These are phyloP conservation scores for Drosophila kohkoa DNA, from an alignment of 1,140 invertebrate species.

Conservation along the genomic window DNA sequence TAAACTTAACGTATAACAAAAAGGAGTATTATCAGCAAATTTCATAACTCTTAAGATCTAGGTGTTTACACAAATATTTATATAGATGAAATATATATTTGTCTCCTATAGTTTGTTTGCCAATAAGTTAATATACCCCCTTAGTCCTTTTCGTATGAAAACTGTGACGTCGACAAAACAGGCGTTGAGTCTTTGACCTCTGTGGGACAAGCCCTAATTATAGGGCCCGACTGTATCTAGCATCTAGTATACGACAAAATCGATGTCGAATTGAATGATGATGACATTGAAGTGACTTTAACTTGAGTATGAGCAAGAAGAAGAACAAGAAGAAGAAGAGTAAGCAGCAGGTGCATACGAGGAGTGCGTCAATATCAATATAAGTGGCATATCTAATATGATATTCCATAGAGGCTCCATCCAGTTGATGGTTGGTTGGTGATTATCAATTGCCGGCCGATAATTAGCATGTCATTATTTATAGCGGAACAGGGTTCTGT, in stretches of 20 bases:
- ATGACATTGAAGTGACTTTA: conserved; percentile 23
- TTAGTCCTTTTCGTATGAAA: neutral
- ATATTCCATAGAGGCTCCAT: conserved; percentile 1
- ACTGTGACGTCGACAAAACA: neutral
- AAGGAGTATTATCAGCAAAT: too few relatives aligned
- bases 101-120: too few relatives aligned
- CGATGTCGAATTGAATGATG: neutral
- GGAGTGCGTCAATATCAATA: conserved; percentile 1
- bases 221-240: conserved; percentile 13
- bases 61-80: too few relatives aligned
- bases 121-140: too few relatives aligned
- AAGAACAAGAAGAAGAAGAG: neutral
- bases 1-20: too few relatives aligned
- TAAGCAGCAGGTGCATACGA: neutral
- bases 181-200: conserved; percentile 65
- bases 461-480: conserved; percentile 72
- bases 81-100: too few relatives aligned
- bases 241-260: neutral
- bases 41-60: too few relatives aligned
- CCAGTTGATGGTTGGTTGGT: conserved; percentile 5
- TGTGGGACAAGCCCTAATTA: conserved; percentile 61
- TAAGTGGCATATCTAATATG: neutral
- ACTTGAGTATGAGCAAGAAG: neutral
- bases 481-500: conserved; percentile 38
- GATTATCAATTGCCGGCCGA: conserved; percentile 62